A percentile compares a stretch with the other conserved stretches of the same genome.
phyloP scores from a whole-genome alignment of 2,797 vertebrate genomes.

The Pipistrellus pygmaeus region DNA sequence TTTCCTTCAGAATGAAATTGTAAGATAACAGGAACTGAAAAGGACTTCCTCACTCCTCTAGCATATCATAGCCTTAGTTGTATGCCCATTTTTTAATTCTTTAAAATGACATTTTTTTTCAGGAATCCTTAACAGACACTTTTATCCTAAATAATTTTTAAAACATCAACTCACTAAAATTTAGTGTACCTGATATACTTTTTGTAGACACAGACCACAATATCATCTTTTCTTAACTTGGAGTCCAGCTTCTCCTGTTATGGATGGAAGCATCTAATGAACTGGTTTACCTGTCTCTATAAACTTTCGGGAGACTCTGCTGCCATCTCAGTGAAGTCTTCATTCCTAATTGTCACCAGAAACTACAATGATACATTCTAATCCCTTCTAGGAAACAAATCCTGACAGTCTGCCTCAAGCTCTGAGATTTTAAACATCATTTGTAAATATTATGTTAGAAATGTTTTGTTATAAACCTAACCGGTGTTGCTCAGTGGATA shows the following conservation, averaged over 20 bases:
- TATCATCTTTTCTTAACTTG: not conserved
- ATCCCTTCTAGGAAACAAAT: constrained; percentile 27
- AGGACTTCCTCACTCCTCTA: not conserved
- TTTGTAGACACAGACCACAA: not conserved
- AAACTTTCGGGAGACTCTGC: not conserved
- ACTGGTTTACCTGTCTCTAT: not conserved
- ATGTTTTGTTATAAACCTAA: not conserved
- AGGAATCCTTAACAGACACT: not conserved
- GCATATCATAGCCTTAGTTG: not conserved
- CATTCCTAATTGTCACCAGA: not conserved
- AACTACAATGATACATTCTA: not conserved
- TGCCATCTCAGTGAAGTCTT: not conserved
- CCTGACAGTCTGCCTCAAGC: not conserved
- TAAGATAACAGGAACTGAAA: not conserved
- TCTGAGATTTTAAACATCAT: not conserved
- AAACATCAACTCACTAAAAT: not conserved
- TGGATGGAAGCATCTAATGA: not conserved
- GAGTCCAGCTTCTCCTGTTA: not conserved
- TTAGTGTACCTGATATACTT: not conserved
- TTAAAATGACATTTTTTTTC: not conserved
- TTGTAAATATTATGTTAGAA: constrained; percentile 14
- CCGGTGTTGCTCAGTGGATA: too few species aligned
- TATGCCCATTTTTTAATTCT: not conserved
- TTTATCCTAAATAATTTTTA: not conserved
- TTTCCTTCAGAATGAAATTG: not conserved